Percentiles rank a stretch among this genome's conserved stretches.
phyloP scores from a whole-genome alignment of 2,888 invertebrate species.

The Tolmerus cingulatus region DNA sequence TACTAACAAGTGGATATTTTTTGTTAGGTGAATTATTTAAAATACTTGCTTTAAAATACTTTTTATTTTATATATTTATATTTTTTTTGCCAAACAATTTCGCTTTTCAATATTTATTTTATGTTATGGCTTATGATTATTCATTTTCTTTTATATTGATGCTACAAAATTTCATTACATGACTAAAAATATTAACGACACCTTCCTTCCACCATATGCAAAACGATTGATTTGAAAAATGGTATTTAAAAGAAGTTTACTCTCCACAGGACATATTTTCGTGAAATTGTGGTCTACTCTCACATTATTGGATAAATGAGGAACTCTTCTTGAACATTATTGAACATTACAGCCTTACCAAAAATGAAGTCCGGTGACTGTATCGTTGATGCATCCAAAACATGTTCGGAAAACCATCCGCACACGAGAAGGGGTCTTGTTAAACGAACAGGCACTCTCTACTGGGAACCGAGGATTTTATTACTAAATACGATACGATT shows the following conservation, averaged over 20 bases:
- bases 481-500: slow-evolving; percentile 33
- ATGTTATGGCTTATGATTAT: background rate
- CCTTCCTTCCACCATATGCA: background rate
- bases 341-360: slow-evolving; percentile 32
- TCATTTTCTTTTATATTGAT: background rate
- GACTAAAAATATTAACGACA: background rate
- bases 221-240: background rate
- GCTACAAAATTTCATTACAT: background rate
- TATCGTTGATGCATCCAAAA: background rate
- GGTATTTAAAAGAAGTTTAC: slow-evolving; percentile 25
- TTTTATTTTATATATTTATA: too few relatives aligned
- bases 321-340: slow-evolving; percentile 22
- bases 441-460: slow-evolving; percentile 8
- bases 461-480: slow-evolving; percentile 6
- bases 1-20: too few relatives aligned
- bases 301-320: slow-evolving; percentile 12
- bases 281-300: slow-evolving; percentile 15
- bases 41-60: background rate
- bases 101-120: background rate
- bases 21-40: too few relatives aligned
- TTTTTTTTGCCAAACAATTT: background rate
- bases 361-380: background rate
- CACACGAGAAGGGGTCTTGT: background rate
- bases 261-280: slow-evolving; percentile 25
- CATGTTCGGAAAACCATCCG: slow-evolving; percentile 9